A percentile compares a stretch with the other conserved stretches of the same genome.
Conservation (phyloP, 2,113 vertebrate genomes). For the Asarcornis scutulata region DNA sequence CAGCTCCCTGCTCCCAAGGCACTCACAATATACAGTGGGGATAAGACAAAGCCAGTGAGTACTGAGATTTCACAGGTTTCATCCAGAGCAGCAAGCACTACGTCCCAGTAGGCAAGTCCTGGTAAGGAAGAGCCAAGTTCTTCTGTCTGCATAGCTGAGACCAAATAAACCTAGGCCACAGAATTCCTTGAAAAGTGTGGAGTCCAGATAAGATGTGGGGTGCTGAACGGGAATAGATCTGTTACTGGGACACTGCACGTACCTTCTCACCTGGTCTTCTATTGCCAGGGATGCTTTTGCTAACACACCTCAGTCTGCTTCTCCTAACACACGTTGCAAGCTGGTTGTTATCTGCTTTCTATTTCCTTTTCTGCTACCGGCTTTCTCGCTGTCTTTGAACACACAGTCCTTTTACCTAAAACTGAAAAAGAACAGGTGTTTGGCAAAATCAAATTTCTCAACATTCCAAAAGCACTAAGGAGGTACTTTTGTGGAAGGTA, state of each 20-base stretch:
- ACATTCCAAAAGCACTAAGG: not conserved
- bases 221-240: not conserved
- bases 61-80: not conserved
- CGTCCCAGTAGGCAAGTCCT: not conserved
- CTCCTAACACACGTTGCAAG: not conserved
- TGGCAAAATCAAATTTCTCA: not conserved
- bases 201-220: not conserved
- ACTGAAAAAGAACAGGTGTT: not conserved
- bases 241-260: not conserved
- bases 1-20: not conserved
- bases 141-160: not conserved
- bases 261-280: not conserved
- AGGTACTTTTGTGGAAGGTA: not conserved
- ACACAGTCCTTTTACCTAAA: not conserved
- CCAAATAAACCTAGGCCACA: not conserved
- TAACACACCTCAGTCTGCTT: not conserved
- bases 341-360: not conserved
- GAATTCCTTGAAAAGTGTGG: not conserved
- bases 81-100: not conserved
- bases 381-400: not conserved
- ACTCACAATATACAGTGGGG: accelerated
- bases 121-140: not conserved
- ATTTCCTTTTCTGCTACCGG: not conserved
- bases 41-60: accelerated
- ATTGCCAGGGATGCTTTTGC: not conserved